phyloP scores from a whole-genome alignment of 2,797 vertebrate genomes.

The Eidolon dupreanum region DNA sequence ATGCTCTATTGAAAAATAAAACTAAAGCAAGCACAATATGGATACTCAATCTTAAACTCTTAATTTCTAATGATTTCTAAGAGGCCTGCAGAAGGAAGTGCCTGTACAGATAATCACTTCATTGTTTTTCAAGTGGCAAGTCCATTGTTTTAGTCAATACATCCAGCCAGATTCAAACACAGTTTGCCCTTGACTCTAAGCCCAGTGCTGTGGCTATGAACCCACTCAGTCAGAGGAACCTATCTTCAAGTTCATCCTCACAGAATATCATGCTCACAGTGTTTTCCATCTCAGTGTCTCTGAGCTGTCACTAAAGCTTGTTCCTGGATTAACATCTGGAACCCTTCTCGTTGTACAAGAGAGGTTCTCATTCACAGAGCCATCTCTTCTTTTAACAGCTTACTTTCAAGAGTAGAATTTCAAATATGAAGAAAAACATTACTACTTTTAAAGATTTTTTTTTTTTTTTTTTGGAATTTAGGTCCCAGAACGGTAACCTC shows the following conservation, averaged over 20 bases:
- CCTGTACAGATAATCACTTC: neutral
- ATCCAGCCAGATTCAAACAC: neutral
- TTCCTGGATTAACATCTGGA: neutral
- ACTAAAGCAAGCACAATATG: neutral
- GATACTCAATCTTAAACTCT: neutral
- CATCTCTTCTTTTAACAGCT: slow-evolving; percentile 18
- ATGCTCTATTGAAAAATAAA: neutral
- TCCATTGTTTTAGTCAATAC: neutral
- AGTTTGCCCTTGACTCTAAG: neutral
- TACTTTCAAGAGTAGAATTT: neutral
- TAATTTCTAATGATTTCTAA: neutral
- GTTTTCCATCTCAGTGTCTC: neutral
- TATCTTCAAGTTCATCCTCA: neutral
- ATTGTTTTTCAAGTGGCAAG: neutral
- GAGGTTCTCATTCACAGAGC: neutral
- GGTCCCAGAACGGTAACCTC: neutral
- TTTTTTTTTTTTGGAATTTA: neutral
- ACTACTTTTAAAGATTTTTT: neutral
- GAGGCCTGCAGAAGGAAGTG: neutral
- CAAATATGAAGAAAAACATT: neutral
- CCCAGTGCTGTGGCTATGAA: neutral
- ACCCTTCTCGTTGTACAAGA: neutral
- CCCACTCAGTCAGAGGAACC: neutral
- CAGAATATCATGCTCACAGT: neutral
- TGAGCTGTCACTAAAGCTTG: neutral